A percentile compares a stretch with the other conserved stretches of the same genome.
Conservation (phyloP, 2,888 invertebrate species). For the Drosophila maculinotata region DNA sequence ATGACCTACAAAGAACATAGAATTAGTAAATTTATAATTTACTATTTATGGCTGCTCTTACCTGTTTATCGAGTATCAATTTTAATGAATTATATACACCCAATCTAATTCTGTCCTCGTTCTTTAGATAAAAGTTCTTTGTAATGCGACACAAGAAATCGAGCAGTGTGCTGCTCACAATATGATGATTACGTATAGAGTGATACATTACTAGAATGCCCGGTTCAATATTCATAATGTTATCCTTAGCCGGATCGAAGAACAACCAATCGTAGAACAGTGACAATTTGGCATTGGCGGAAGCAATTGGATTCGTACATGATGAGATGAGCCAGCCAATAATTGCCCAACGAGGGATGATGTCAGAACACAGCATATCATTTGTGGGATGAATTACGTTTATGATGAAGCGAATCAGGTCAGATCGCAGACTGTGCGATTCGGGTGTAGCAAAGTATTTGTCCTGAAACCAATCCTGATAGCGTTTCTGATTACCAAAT, state of each 20-base stretch:
- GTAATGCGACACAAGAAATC: constrained; percentile 90
- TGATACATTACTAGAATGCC: constrained; percentile 90
- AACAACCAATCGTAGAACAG: constrained; percentile 91
- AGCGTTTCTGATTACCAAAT: constrained; percentile 89
- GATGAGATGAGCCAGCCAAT: constrained; percentile 90
- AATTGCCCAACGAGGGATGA: constrained; percentile 90
- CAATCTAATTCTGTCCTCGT: constrained; percentile 85
- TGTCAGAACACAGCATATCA: constrained; percentile 89
- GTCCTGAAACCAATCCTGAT: constrained; percentile 90
- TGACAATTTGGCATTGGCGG: constrained; percentile 89
- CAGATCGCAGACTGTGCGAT: constrained; percentile 89
- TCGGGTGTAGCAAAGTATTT: constrained; percentile 89
- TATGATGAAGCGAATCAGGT: constrained; percentile 89
- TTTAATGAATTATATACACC: constrained; percentile 85
- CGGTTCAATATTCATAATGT: constrained; percentile 90
- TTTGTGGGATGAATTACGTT: constrained; percentile 90
- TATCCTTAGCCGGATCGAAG: constrained; percentile 88
- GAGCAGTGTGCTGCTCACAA: constrained; percentile 88
- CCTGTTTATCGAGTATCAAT: constrained; percentile 89
- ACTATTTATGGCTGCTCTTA: constrained; percentile 81
- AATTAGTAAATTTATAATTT: constrained; percentile 3
- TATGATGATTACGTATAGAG: constrained; percentile 88
- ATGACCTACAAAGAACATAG: constrained; percentile 85
- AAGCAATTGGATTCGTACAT: constrained; percentile 88
- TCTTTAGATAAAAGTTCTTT: constrained; percentile 83